Base-by-base conservation (phyloP, 2,797 vertebrate species). In the Danionella dracula region DNA sequence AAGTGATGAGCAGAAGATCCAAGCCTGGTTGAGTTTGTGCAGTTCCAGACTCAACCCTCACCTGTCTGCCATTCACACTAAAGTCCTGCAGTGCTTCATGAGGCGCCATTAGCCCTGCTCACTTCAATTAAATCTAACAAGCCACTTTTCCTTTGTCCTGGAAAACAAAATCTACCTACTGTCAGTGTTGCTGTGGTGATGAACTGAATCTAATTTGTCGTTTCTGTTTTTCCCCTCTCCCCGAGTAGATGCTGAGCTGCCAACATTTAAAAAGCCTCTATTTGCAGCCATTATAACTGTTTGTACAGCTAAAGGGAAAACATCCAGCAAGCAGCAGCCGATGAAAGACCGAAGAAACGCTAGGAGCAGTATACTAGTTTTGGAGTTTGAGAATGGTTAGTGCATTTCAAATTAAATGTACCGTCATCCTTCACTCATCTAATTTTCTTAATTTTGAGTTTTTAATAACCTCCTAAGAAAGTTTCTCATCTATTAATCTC, bases 121-220 rank as follows among this genome's bases (percentile, higher is more conserved):
- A 45, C 65, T 68, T 64, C 61, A 48, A 75, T 71, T 63, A 63
- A 62, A 55, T 46, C 54, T 54, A 44, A 68, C 64, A 29, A 53
- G 48, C 41, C 65, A 35, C 58, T 67, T 59, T 67, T 10, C 44
- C 68, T 67, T 41, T 59, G 64, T 64, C 56, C 64, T 37, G 31
- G 53, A 46, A 59, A 61, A 50, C 44, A 12, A 49, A 61, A 46
- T 70, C 62, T 32, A 61, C 56, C 62, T 64, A 49, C 64, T 55
- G 63, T 42, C 46, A 34, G 38, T 61, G 67, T 61, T 66, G 60
- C 48, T 66, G 69, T 60, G 63, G 48, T 59, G 48, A 70, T 57
- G 60, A 64, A 45, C 53, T 17, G 10, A 57, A 65, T 53, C 38
- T 59, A 50, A 73, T 42, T 69, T 45, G 37, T 49, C n/a, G 50